Percentiles rank a stretch among this genome's conserved stretches.
These are phyloP conservation scores for Melipona bicolor DNA, from an alignment of 2,888 invertebrate species.

Conservation along the genomic window DNA sequence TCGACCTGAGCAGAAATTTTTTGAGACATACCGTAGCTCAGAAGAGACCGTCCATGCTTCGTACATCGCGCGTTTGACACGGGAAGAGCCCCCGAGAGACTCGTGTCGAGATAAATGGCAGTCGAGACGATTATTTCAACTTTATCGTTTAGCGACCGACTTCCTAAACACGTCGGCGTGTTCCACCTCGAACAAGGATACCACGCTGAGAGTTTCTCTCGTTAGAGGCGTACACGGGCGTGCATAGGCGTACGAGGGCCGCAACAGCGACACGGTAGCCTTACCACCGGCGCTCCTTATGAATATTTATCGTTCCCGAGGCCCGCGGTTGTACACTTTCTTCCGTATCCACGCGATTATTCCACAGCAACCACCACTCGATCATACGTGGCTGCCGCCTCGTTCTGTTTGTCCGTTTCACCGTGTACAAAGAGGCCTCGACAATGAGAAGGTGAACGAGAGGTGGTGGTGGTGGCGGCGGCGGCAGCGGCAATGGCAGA, in stretches of 20 bases:
- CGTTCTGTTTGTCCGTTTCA: slow-evolving; percentile 62
- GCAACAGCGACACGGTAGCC: slow-evolving; percentile 24
- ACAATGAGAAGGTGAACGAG: slow-evolving; percentile 44
- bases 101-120: background rate
- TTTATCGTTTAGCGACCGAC: slow-evolving; percentile 27
- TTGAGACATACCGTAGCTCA: background rate
- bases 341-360: slow-evolving; percentile 69
- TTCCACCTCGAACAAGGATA: slow-evolving; percentile 30
- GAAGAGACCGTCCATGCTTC: background rate
- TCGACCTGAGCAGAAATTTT: background rate
- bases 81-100: no score
- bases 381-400: slow-evolving; percentile 44
- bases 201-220: slow-evolving; percentile 43
- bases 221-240: slow-evolving; percentile 11
- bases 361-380: slow-evolving; percentile 57
- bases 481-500: slow-evolving; percentile 1
- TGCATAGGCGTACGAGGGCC: background rate
- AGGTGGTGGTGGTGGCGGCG: slow-evolving; percentile 46
- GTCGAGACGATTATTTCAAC: background rate
- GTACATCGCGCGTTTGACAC: background rate
- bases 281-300: slow-evolving; percentile 65
- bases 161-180: slow-evolving; percentile 12
- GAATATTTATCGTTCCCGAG: slow-evolving; percentile 72
- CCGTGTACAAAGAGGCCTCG: slow-evolving; percentile 43
- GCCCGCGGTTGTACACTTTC: slow-evolving; percentile 57